These are phyloP conservation scores for Oreochromis grahami DNA, from an alignment of 2,797 vertebrate species.

Conservation along the genomic window DNA sequence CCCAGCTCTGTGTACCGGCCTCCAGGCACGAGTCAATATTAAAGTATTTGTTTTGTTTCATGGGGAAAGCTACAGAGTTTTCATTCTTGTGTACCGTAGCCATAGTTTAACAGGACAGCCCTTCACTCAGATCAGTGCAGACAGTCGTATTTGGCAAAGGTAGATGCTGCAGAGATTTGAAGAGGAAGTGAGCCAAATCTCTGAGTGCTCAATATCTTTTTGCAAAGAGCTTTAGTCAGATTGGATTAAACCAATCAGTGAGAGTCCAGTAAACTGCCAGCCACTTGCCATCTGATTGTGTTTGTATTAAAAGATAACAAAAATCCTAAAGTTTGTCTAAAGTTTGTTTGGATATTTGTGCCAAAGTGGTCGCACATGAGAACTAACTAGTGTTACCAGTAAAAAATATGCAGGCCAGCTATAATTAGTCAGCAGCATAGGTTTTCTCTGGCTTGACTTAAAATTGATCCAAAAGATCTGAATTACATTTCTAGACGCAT, in stretches of 20 bases:
- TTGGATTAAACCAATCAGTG: slow-evolving; percentile 30
- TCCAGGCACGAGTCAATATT: slow-evolving; percentile 41
- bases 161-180: slow-evolving; percentile 8
- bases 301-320: neutral
- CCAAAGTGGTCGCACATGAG: neutral
- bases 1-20: slow-evolving; percentile 38
- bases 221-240: slow-evolving; percentile 28
- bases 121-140: neutral
- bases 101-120: neutral
- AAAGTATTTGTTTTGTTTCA: slow-evolving; percentile 53
- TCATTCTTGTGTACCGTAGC: neutral
- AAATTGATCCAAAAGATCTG: neutral
- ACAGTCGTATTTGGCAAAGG: neutral
- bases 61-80: slow-evolving; percentile 20
- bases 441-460: neutral
- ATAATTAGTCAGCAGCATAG: neutral
- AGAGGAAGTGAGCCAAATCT: neutral
- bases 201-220: slow-evolving; percentile 6
- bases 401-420: neutral
- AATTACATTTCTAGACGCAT: neutral
- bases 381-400: neutral
- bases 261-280: neutral
- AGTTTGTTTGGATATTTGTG: neutral
- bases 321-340: neutral
- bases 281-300: neutral